phyloP scores from a whole-genome alignment of 2,113 vertebrate genomes.

The Dasyprocta punctata region DNA sequence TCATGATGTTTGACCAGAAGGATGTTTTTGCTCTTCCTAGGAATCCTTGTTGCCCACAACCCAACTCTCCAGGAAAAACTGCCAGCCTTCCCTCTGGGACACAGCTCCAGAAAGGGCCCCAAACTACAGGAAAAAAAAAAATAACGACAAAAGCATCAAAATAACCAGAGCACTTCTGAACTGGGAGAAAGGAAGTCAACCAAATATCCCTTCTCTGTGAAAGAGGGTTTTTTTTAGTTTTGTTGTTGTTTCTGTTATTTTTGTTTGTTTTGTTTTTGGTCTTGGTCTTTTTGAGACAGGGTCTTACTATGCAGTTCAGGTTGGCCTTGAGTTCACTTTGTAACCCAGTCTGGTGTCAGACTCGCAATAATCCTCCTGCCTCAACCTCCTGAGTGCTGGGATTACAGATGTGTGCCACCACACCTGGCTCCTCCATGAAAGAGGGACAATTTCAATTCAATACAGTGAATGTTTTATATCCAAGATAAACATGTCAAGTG shows the following conservation, averaged over 20 bases:
- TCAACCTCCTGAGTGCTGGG: no score
- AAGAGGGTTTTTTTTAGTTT: neutral
- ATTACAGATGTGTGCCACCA: no score
- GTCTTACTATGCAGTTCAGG: no score
- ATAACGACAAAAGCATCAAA: neutral
- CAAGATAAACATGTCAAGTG: neutral
- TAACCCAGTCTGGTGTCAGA: no score
- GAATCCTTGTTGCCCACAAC: neutral
- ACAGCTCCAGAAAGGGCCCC: neutral
- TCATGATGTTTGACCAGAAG: neutral
- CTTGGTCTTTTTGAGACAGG: no score
- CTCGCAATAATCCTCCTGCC: no score
- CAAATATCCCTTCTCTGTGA: neutral
- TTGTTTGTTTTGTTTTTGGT: no score
- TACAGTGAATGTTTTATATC: neutral
- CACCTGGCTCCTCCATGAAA: neutral
- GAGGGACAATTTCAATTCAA: conserved; percentile 9
- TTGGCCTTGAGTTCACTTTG: no score
- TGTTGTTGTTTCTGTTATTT: no score
- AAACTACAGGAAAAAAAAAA: neutral
- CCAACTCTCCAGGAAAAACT: neutral
- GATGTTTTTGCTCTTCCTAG: neutral
- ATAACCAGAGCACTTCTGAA: neutral
- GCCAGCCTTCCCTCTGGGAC: neutral
- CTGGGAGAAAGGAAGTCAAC: neutral